These are phyloP conservation scores for Lasioglossum calceatum DNA, from an alignment of 2,888 invertebrate genomes.

Conservation along the genomic window DNA sequence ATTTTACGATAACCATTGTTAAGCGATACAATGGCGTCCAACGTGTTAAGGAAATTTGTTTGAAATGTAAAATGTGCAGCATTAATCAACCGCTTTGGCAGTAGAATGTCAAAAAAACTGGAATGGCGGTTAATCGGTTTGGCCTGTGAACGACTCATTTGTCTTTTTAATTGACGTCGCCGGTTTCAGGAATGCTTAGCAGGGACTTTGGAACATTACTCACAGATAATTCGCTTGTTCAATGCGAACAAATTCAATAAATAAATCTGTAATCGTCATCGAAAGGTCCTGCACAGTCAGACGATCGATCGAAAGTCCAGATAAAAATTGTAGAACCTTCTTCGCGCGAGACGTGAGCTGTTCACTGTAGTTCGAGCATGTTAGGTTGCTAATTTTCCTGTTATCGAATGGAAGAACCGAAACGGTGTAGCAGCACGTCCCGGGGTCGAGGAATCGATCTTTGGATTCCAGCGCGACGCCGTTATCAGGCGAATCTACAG, in stretches of 20 bases:
- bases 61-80: neutral
- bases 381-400: neutral
- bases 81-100: neutral
- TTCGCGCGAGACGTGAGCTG: neutral
- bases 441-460: slow-evolving; percentile 10
- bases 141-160: neutral
- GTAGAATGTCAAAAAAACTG: neutral
- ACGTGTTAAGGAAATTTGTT: neutral
- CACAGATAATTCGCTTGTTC: neutral
- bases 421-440: neutral
- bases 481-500: slow-evolving; percentile 16
- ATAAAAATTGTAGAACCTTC: neutral
- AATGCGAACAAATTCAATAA: neutral
- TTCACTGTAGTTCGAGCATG: neutral
- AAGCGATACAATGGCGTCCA: neutral
- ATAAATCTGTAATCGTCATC: neutral
- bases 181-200: neutral
- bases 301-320: neutral
- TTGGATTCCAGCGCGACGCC: neutral
- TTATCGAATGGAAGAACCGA: neutral
- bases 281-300: too few relatives aligned
- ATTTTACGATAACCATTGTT: neutral
- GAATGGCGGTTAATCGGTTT: neutral
- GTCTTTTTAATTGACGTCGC: slow-evolving; percentile 1
- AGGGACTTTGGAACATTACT: neutral